phyloP scores from a whole-genome alignment of 2,888 invertebrate species.

The Eupelmus urozonus region DNA sequence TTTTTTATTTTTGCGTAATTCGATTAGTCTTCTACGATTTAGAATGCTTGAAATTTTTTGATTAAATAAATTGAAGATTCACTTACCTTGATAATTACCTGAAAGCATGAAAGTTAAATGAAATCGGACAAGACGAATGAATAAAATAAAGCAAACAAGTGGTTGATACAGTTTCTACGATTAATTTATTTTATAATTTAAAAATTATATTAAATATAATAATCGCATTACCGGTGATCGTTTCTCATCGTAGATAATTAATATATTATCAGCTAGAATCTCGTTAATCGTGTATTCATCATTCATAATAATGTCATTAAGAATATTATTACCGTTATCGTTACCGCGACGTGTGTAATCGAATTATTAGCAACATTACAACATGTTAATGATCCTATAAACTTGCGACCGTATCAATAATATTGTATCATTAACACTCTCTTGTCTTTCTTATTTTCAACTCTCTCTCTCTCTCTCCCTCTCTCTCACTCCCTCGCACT shows the following conservation, averaged over 20 bases:
- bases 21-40: no score
- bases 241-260: constrained; percentile 65
- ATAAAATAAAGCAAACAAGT: constrained; percentile 20
- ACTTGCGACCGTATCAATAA: constrained; percentile 68
- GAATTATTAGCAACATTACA: constrained; percentile 68
- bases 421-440: constrained; percentile 65
- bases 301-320: constrained; percentile 69
- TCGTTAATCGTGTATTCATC: constrained; percentile 66
- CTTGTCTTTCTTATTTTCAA: constrained; percentile 26
- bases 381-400: constrained; percentile 68
- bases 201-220: constrained; percentile 70
- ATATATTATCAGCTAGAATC: constrained; percentile 69
- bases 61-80: background rate
- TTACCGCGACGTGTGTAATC: constrained; percentile 64
- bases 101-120: no score
- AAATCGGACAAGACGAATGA: background rate
- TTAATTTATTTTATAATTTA: constrained; percentile 65
- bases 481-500: constrained; percentile 29
- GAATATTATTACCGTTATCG: constrained; percentile 69
- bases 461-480: constrained; percentile 42
- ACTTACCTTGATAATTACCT: constrained; percentile 18
- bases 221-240: constrained; percentile 67
- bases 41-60: background rate
- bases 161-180: constrained; percentile 59
- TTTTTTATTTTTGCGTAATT: no score